Base-by-base conservation (phyloP, 2,113 vertebrate species). In the Steatornis caripensis region DNA sequence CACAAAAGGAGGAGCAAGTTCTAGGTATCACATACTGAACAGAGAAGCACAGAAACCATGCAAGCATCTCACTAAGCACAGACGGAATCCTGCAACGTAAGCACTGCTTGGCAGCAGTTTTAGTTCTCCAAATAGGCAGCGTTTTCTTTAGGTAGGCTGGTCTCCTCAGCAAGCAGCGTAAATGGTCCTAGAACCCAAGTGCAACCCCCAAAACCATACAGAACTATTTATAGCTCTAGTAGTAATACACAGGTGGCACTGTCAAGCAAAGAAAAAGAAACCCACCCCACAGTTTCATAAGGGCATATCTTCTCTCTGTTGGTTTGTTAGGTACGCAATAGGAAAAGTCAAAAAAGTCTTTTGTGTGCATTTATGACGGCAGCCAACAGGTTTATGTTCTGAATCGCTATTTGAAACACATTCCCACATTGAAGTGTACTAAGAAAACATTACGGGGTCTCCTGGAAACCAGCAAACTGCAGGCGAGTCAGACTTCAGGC, bases 321-420 rank as follows among this genome's bases (percentile, higher is more conserved):
- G 17, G n/a, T 30, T 74, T 41, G 30, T 30, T 3, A 54, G 37
- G 14, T 14, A 23, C 2, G 2, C 37, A 43, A 32, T 0, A 57
- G 30, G 27, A 29, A 84, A 78, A 74, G 34, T 0, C 15, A 65
- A 22, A 61, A 39, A 20, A 0, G 4, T 7, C 27, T 51, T 48
- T 18, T n/a, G 11, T 5, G 32, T 46, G 21, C 27, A 34, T 65
- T 12, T 57, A 37, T 9, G 39, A 70, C 10, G 0, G 5, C 22
- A 61, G 60, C 9, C 88, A 70, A 48, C 8, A 46, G 32, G 30
- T 37, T 51, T 21, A 53, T 37, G n/a, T 45, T 74, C 49, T 48
- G 36, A 60, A 46, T 5, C 55, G 27, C 41, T 12, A 9, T 29
- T 8, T 69, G 26, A 57, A 81, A 65, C 7, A 18, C 19, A 10